A percentile compares a stretch with the other conserved stretches of the same genome.
Evolutionary conservation across 2,797 vertebrate genomes (phyloP).

Genomic region (Scomberomorus guttatus): DNA sequence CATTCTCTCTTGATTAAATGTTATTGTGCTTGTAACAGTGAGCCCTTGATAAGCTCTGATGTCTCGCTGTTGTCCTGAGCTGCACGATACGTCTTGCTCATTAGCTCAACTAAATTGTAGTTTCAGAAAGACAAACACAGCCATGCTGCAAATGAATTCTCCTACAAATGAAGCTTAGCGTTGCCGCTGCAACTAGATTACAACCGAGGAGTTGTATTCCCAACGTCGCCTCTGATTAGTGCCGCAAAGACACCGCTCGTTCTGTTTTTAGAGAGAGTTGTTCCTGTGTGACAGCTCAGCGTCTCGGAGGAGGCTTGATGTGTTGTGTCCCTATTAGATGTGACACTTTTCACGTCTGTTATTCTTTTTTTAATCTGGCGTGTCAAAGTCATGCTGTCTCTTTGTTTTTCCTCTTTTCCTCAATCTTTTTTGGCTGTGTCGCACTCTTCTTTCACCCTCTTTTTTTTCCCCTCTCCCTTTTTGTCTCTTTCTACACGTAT

Average conservation of each 20-base stretch:
- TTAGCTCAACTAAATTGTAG: constrained; percentile 66
- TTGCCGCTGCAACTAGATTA: constrained; percentile 68
- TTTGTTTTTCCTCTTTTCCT: constrained; percentile 43
- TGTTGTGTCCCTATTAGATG: constrained; percentile 77
- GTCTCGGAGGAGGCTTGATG: constrained; percentile 67
- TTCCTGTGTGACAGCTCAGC: constrained; percentile 60
- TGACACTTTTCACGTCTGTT: constrained; percentile 75
- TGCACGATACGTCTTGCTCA: constrained; percentile 58
- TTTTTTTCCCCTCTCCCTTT: constrained; percentile 10
- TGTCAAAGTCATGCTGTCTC: constrained; percentile 65
- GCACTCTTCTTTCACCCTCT: constrained; percentile 22
- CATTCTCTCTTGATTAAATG: constrained; percentile 32
- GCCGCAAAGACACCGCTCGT: constrained; percentile 20
- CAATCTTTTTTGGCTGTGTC: constrained; percentile 2
- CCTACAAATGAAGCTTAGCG: constrained; percentile 64
- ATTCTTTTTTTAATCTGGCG: constrained; percentile 75
- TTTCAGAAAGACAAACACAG: constrained; percentile 63
- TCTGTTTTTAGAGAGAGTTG: constrained; percentile 68
- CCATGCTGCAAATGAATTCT: constrained; percentile 64
- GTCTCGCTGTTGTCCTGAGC: constrained; percentile 65
- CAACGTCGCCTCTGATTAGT: constrained; percentile 75
- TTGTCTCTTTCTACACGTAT: constrained; percentile 25
- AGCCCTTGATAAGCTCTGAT: constrained; percentile 54
- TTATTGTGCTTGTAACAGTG: constrained; percentile 37
- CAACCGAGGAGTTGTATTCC: constrained; percentile 69